Percentiles rank a stretch among this genome's conserved stretches.
Evolutionary conservation across 2,888 invertebrate species (phyloP).

Genomic region (Yponomeuta malinellus): DNA sequence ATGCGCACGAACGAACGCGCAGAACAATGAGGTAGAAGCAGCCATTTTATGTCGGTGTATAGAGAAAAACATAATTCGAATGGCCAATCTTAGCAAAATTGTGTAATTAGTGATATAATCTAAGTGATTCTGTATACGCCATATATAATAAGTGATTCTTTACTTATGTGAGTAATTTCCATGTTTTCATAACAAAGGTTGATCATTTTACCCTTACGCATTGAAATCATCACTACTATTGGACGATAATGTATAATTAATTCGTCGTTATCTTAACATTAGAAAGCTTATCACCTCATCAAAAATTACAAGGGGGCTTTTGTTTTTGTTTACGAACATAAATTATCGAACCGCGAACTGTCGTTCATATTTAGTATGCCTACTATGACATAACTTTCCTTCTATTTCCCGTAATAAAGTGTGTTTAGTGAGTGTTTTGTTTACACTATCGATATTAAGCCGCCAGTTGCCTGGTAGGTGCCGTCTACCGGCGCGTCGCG

Average conservation of each 20-base stretch:
- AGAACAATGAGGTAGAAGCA: constrained; percentile 72
- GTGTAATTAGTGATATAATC: constrained; percentile 76
- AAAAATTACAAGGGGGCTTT: not conserved
- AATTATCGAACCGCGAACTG: constrained; percentile 20
- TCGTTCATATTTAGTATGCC: constrained; percentile 35
- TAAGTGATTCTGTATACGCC: constrained; percentile 71
- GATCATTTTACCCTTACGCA: constrained; percentile 9
- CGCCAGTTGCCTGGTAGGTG: constrained; percentile 58
- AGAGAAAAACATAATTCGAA: constrained; percentile 76
- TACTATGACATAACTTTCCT: constrained; percentile 72
- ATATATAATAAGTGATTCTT: constrained; percentile 65
- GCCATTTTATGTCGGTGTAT: constrained; percentile 77
- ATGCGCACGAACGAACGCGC: constrained; percentile 77
- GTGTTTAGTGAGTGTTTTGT: constrained; percentile 49
- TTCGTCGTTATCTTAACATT: not conserved
- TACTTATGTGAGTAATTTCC: constrained; percentile 69
- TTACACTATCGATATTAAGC: constrained; percentile 55
- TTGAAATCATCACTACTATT: not conserved
- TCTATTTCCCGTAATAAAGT: constrained; percentile 41
- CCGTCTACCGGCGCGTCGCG: constrained; percentile 68
- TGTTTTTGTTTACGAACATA: constrained; percentile 39
- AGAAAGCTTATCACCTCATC: not conserved
- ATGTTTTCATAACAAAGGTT: constrained; percentile 36
- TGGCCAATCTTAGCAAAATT: constrained; percentile 75
- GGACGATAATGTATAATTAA: not conserved